These are phyloP conservation scores for Dyspetes luteomarginatus DNA, from an alignment of 2,888 invertebrate species.

Conservation along the genomic window DNA sequence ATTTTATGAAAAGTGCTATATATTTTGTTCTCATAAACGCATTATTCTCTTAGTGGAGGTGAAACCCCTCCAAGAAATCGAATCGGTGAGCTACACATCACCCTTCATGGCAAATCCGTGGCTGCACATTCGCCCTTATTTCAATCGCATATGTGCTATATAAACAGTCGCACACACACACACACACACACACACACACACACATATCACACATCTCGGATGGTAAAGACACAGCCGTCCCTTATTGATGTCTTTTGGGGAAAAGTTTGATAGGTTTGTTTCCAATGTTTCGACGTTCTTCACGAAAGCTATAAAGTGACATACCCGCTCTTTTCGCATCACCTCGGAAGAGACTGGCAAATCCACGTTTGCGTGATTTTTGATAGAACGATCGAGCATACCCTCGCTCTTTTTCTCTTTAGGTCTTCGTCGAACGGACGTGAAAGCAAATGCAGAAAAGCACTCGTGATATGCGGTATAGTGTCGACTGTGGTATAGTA, in stretches of 20 bases:
- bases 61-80: conserved; percentile 5
- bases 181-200: conserved; percentile 7
- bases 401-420: neutral
- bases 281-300: conserved; percentile 66
- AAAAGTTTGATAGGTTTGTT: conserved; percentile 63
- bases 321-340: conserved; percentile 69
- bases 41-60: no score
- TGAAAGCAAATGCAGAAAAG: conserved; percentile 3
- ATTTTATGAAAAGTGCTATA: no score
- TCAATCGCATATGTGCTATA: conserved; percentile 44
- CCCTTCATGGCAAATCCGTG: conserved; percentile 49
- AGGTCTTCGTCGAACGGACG: conserved; percentile 56
- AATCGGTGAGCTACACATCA: conserved; percentile 30
- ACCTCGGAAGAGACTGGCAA: conserved; percentile 45
- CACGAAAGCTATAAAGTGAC: conserved; percentile 73
- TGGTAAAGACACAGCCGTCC: neutral
- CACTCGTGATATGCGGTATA: conserved; percentile 7
- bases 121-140: conserved; percentile 58
- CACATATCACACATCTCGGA: conserved; percentile 15
- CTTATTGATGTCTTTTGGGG: conserved; percentile 73
- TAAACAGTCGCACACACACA: neutral
- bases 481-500: neutral
- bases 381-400: conserved; percentile 73
- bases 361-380: conserved; percentile 74
- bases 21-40: no score